Percentiles rank a stretch among this genome's conserved stretches.
Conservation (phyloP, 2,797 vertebrate genomes). For the Enteromius thamalakanensis region DNA sequence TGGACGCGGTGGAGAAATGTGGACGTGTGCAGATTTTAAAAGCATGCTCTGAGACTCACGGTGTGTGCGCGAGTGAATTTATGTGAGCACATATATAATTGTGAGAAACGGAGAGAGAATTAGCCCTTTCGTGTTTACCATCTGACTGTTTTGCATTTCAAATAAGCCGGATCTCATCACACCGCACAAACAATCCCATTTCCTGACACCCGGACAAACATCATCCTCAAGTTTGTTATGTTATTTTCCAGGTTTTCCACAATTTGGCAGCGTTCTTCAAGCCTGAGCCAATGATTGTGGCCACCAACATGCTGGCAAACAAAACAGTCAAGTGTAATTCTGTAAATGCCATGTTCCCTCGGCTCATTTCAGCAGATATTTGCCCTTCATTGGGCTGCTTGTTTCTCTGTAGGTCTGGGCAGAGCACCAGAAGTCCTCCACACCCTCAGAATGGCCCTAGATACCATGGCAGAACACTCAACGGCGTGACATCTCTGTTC, state of each 20-base stretch:
- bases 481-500: slow-evolving; percentile 34
- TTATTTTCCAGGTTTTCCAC: neutral
- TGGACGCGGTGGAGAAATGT: slow-evolving; percentile 65
- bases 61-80: slow-evolving; percentile 13
- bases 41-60: slow-evolving; percentile 25
- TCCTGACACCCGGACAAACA: neutral
- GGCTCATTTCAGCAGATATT: slow-evolving; percentile 12
- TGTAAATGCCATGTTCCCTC: slow-evolving; percentile 12
- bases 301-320: slow-evolving; percentile 8
- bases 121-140: neutral
- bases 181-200: neutral
- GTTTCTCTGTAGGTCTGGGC: slow-evolving; percentile 31
- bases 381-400: slow-evolving; percentile 22
- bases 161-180: neutral
- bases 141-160: neutral
- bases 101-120: slow-evolving; percentile 5
- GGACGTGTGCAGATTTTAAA: slow-evolving; percentile 64
- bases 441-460: neutral
- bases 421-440: slow-evolving; percentile 13
- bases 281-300: neutral
- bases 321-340: slow-evolving; percentile 20
- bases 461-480: slow-evolving; percentile 26
- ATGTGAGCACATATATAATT: slow-evolving; percentile 12
- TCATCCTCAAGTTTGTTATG: neutral
- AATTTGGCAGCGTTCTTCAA: slow-evolving; percentile 1